Evolutionary conservation across 2,888 invertebrate genomes (phyloP).

Genomic region (Cerastis rubricosa): DNA sequence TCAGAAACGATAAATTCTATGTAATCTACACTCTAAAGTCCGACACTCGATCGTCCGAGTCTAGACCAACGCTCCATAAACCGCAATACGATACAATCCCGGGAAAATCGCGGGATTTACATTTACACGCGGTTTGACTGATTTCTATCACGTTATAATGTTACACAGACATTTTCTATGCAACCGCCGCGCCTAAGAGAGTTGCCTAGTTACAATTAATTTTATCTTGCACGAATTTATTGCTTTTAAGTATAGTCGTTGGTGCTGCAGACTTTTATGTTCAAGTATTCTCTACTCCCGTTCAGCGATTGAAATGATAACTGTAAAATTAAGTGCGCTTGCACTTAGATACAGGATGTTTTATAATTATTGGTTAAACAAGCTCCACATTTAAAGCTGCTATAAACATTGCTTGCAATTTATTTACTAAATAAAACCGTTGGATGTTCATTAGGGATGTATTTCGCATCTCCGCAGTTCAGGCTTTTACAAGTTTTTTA

Average conservation of each 20-base stretch:
- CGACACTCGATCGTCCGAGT: constrained; percentile 79
- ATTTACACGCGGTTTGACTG: constrained; percentile 73
- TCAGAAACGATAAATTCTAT: constrained; percentile 73
- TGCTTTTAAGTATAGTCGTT: constrained; percentile 55
- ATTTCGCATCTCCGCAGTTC: neutral
- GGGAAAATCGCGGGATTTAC: constrained; percentile 74
- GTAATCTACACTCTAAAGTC: constrained; percentile 79
- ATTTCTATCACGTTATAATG: constrained; percentile 69
- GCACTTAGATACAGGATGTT: constrained; percentile 33
- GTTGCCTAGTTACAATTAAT: constrained; percentile 51
- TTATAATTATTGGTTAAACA: constrained; percentile 30
- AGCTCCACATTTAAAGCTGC: constrained; percentile 7
- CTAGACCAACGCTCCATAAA: constrained; percentile 77
- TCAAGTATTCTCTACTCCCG: constrained; percentile 19
- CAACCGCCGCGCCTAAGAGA: constrained; percentile 35
- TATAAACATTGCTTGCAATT: neutral
- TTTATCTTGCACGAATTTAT: constrained; percentile 55
- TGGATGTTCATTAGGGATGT: neutral
- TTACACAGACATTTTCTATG: constrained; percentile 40
- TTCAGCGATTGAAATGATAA: constrained; percentile 49
- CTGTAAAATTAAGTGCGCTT: constrained; percentile 28
- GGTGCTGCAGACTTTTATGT: constrained; percentile 40
- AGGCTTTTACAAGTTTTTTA: neutral
- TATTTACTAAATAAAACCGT: constrained; percentile 4
- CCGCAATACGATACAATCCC: constrained; percentile 82